Conservation (phyloP, 1,140 invertebrate genomes). For the Procambarus virginalis region DNA sequence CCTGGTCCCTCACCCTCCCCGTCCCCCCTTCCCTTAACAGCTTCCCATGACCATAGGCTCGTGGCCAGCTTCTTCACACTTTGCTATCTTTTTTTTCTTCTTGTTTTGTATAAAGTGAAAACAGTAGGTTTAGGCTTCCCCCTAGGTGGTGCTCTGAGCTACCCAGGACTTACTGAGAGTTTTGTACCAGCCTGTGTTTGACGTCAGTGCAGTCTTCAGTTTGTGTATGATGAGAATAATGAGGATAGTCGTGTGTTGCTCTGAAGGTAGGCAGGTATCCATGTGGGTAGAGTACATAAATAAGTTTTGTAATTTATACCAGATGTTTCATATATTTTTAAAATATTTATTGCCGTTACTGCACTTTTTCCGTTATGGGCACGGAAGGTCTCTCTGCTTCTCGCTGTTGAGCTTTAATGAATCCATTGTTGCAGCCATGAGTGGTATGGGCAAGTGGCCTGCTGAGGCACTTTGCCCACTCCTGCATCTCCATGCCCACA, state of each 20-base stretch:
- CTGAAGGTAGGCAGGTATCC: slow-evolving; percentile 51
- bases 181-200: slow-evolving; percentile 51
- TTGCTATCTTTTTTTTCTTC: slow-evolving; percentile 25
- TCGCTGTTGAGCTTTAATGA: slow-evolving; percentile 56
- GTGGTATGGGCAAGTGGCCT: slow-evolving; percentile 5
- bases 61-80: slow-evolving; percentile 45
- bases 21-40: slow-evolving; percentile 7
- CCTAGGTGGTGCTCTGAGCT: slow-evolving; percentile 45
- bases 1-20: not conserved
- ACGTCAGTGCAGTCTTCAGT: slow-evolving; percentile 50
- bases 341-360: slow-evolving; percentile 59
- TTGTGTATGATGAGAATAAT: slow-evolving; percentile 47
- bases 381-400: slow-evolving; percentile 53
- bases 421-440: slow-evolving; percentile 40
- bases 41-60: slow-evolving; percentile 52
- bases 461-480: slow-evolving; percentile 1
- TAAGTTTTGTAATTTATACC: slow-evolving; percentile 61
- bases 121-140: slow-evolving; percentile 47
- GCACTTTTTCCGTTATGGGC: slow-evolving; percentile 55
- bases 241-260: slow-evolving; percentile 51
- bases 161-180: slow-evolving; percentile 31
- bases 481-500: slow-evolving; percentile 36
- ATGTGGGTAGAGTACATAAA: slow-evolving; percentile 51
- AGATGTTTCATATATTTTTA: slow-evolving; percentile 61
- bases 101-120: slow-evolving; percentile 32